phyloP scores from a whole-genome alignment of 2,113 vertebrate genomes.

The Rhynchopsitta pachyrhyncha region DNA sequence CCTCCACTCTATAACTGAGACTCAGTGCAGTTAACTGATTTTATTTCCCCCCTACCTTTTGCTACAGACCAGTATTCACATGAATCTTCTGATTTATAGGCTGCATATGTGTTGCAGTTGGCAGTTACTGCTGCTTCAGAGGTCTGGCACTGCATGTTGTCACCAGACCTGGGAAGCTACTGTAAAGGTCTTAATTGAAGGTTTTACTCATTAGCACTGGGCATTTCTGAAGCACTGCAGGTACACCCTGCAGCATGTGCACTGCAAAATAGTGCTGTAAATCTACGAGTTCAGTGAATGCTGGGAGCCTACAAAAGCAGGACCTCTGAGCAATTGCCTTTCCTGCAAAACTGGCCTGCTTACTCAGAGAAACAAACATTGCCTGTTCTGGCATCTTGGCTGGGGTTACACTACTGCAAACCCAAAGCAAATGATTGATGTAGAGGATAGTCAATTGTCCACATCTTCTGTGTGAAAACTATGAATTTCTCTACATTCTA shows the following conservation, averaged over 20 bases:
- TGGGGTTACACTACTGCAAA: not conserved
- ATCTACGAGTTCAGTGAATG: not conserved
- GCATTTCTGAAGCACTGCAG: not conserved
- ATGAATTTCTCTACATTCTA: not conserved
- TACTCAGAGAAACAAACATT: not conserved
- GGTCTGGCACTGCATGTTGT: not conserved
- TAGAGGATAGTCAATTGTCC: not conserved
- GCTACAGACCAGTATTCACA: not conserved
- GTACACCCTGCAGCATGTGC: not conserved
- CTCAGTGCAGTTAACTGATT: not conserved
- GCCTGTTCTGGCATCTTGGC: not conserved
- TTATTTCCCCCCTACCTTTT: not conserved
- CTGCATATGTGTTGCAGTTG: not conserved
- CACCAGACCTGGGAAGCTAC: not conserved
- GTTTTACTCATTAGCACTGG: not conserved
- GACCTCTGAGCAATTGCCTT: not conserved
- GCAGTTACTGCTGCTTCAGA: not conserved
- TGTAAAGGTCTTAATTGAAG: constrained; percentile 29
- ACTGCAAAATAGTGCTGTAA: not conserved
- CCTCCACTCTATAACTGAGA: not conserved
- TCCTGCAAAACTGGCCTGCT: not conserved
- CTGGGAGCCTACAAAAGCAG: not conserved
- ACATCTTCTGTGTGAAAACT: not conserved
- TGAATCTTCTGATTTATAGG: not conserved
- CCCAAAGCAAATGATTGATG: not conserved